Percentiles rank a stretch among this genome's conserved stretches.
Evolutionary conservation across 1,140 invertebrate species (phyloP).

Genomic region (Heliconius hewitsoni): DNA sequence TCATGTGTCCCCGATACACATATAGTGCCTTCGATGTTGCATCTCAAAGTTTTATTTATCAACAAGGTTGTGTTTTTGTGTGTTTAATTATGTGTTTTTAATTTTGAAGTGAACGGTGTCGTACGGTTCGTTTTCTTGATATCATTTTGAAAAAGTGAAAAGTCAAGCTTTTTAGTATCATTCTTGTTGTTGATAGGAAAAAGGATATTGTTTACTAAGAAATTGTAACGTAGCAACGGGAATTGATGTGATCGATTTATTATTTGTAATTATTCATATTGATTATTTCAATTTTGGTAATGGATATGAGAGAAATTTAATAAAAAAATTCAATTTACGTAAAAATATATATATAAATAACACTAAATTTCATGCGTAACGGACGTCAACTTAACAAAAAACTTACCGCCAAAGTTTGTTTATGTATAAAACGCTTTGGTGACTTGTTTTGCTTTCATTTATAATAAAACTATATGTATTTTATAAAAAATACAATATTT

Average conservation of each 20-base stretch:
- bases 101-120: slow-evolving; percentile 3
- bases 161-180: slow-evolving; percentile 30
- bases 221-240: slow-evolving; percentile 73
- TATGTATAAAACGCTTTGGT: background rate
- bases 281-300: background rate
- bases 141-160: slow-evolving; percentile 26
- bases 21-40: slow-evolving; percentile 56
- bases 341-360: background rate
- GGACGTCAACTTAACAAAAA: background rate
- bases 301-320: background rate
- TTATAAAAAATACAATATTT: background rate
- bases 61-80: slow-evolving; percentile 32
- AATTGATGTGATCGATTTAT: slow-evolving; percentile 52
- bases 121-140: slow-evolving; percentile 5
- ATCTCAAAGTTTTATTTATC: slow-evolving; percentile 38
- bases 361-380: slow-evolving; percentile 19
- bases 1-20: slow-evolving; percentile 57
- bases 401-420: slow-evolving; percentile 20
- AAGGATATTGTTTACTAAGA: slow-evolving; percentile 70
- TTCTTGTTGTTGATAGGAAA: slow-evolving; percentile 50
- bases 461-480: background rate
- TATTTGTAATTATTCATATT: slow-evolving; percentile 37
- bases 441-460: background rate
- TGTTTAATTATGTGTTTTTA: slow-evolving; percentile 16
- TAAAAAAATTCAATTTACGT: background rate